These are phyloP conservation scores for Sebastes taczanowskii DNA, from an alignment of 2,797 vertebrate genomes.

Conservation along the genomic window DNA sequence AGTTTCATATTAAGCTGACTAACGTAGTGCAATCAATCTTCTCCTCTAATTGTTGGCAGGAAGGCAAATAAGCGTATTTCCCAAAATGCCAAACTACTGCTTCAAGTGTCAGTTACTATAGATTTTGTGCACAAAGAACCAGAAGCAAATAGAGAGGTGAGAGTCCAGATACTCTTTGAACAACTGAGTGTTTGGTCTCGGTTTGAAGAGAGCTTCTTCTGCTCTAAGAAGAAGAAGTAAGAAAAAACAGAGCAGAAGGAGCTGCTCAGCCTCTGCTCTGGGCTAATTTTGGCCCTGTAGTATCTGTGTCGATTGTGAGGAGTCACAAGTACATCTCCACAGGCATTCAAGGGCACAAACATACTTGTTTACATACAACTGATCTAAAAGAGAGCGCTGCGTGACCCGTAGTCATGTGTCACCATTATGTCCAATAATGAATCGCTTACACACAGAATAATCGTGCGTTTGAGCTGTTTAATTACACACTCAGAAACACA, in stretches of 20 bases:
- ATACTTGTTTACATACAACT: conserved; percentile 17
- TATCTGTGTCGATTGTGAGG: conserved; percentile 72
- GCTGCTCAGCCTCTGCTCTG: conserved; percentile 66
- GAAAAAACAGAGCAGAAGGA: conserved; percentile 20
- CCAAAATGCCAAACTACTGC: background rate
- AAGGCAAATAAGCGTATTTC: background rate
- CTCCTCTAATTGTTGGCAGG: no score
- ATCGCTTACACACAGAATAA: conserved; percentile 34
- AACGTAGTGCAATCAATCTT: no score
- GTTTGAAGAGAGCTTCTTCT: conserved; percentile 34
- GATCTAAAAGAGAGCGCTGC: conserved; percentile 40
- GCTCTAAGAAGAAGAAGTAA: conserved; percentile 8
- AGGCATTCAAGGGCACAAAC: conserved; percentile 60
- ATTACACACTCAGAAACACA: conserved; percentile 42
- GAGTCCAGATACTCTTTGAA: conserved; percentile 23
- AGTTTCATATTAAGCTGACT: no score
- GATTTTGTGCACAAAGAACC: background rate
- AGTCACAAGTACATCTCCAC: conserved; percentile 63
- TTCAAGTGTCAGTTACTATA: background rate
- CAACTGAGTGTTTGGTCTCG: conserved; percentile 20
- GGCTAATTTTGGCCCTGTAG: conserved; percentile 72
- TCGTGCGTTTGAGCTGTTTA: conserved; percentile 53
- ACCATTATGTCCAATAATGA: conserved; percentile 27
- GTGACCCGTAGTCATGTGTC: conserved; percentile 55
- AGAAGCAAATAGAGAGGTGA: conserved; percentile 6